Evolutionary conservation across 2,888 invertebrate genomes (phyloP).

Genomic region (Norana najaformis): DNA sequence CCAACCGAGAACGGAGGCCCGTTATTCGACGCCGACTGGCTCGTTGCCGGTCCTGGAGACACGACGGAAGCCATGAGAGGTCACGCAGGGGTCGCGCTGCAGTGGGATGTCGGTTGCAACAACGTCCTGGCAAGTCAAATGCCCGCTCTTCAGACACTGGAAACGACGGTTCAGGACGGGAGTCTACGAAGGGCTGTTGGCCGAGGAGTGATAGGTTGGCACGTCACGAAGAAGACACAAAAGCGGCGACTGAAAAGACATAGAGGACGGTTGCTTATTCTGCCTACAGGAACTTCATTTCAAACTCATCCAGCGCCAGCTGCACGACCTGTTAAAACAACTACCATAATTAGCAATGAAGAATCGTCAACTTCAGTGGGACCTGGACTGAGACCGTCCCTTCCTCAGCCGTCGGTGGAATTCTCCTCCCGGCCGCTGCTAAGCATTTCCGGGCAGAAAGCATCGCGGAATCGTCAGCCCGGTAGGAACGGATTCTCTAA

Average conservation of each 20-base stretch:
- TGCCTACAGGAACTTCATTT: not conserved
- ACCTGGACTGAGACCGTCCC: not conserved
- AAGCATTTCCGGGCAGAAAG: not conserved
- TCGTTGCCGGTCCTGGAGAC: slow-evolving; percentile 59
- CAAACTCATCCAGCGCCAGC: not conserved
- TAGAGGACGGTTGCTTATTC: not conserved
- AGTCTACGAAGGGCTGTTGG: slow-evolving; percentile 71
- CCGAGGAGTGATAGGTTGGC: slow-evolving; percentile 75
- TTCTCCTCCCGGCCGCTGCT: not conserved
- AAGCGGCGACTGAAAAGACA: not conserved
- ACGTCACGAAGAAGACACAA: slow-evolving; percentile 65
- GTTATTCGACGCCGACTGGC: slow-evolving; percentile 54
- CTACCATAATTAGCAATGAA: not conserved
- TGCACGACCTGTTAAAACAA: not conserved
- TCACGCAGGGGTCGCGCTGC: slow-evolving; percentile 42
- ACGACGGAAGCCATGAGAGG: not conserved
- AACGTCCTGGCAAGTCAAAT: slow-evolving; percentile 72
- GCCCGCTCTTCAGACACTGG: slow-evolving; percentile 71
- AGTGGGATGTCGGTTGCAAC: slow-evolving; percentile 75
- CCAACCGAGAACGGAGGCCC: slow-evolving; percentile 52
- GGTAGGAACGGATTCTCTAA: not conserved
- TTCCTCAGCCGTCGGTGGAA: not conserved
- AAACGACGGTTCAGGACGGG: slow-evolving; percentile 75
- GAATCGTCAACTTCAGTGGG: not conserved
- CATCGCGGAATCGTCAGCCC: not conserved